A percentile compares a stretch with the other conserved stretches of the same genome.
phyloP scores from a whole-genome alignment of 2,888 invertebrate species.

The Euproctis similis region DNA sequence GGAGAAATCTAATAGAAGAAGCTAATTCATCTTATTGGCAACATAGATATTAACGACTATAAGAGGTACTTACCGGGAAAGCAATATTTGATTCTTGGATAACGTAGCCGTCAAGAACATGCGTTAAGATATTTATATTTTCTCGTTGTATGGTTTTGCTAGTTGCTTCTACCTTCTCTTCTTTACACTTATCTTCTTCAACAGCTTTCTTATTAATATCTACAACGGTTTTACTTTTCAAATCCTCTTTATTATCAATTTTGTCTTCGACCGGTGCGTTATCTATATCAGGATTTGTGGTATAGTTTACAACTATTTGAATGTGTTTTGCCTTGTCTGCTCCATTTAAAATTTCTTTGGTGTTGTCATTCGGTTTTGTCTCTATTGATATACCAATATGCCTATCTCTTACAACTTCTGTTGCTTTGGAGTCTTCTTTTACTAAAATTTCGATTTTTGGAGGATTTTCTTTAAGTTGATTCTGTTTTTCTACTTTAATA shows the following conservation, averaged over 20 bases:
- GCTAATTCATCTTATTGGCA: too few relatives aligned
- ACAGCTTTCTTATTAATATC: not conserved
- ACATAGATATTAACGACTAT: too few relatives aligned
- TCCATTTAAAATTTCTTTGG: slow-evolving; percentile 3
- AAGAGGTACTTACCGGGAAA: slow-evolving; percentile 51
- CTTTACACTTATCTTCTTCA: not conserved
- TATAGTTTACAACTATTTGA: slow-evolving; percentile 1
- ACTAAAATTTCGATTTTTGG: too few relatives aligned
- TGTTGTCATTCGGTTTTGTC: slow-evolving; percentile 3
- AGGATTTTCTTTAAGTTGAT: too few relatives aligned
- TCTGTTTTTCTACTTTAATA: not conserved
- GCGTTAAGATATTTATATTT: slow-evolving; percentile 44
- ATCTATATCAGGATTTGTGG: not conserved
- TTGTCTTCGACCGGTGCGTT: slow-evolving; percentile 1
- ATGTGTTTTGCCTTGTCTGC: slow-evolving; percentile 4
- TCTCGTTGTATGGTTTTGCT: slow-evolving; percentile 15
- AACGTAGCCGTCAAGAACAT: slow-evolving; percentile 62
- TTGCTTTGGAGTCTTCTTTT: not conserved
- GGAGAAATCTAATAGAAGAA: too few relatives aligned
- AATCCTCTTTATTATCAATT: not conserved
- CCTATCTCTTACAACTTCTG: not conserved
- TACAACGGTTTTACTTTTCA: not conserved
- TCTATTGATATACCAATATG: not conserved
- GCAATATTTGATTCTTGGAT: slow-evolving; percentile 67
- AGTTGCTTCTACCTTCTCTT: not conserved